Percentiles rank a stretch among this genome's conserved stretches.
phyloP scores from a whole-genome alignment of 1,140 invertebrate species.

The Orius insidiosus region DNA sequence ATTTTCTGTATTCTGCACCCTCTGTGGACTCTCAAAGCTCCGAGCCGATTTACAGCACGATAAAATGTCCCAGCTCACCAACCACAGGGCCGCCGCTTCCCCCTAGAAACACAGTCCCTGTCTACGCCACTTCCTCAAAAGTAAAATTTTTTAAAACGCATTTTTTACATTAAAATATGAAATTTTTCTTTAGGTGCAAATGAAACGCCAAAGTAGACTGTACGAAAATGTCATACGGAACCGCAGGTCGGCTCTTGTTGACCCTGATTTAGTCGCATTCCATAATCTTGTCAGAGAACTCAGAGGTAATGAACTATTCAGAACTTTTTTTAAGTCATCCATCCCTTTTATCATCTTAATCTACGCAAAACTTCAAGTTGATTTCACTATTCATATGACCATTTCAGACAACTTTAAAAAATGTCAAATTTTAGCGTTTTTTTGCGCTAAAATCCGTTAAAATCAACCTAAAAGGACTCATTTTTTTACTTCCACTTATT shows the following conservation, averaged over 20 bases:
- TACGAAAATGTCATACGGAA: conserved; percentile 51
- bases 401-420: no score
- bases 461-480: no score
- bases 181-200: conserved; percentile 7
- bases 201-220: conserved; percentile 28
- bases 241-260: conserved; percentile 38
- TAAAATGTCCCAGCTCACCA: conserved; percentile 33
- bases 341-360: no score
- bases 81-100: conserved; percentile 36
- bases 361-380: neutral
- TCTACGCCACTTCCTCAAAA: neutral
- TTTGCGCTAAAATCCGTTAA: no score
- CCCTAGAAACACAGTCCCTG: conserved; percentile 24
- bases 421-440: no score
- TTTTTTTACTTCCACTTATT: no score
- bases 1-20: conserved; percentile 49
- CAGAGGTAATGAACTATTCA: conserved; percentile 33
- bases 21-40: conserved; percentile 45
- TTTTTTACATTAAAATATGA: no score
- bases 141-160: neutral
- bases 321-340: neutral
- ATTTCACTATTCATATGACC: neutral
- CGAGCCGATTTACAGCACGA: conserved; percentile 57
- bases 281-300: conserved; percentile 58
- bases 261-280: conserved; percentile 60